Conservation (phyloP, 2,888 invertebrate species). For the Syrphus vitripennis region DNA sequence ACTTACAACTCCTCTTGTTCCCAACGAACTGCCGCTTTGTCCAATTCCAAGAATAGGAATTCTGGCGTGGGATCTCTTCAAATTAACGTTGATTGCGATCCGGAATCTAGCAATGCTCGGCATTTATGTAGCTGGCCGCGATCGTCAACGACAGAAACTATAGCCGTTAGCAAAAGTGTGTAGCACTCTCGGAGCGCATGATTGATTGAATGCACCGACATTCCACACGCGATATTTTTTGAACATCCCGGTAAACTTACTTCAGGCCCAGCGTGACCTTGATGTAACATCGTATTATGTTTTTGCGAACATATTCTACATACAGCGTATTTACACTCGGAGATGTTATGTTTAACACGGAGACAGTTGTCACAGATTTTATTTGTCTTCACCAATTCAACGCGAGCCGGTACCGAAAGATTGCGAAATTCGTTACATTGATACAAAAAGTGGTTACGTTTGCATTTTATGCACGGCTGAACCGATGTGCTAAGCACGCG, state of each 20-base stretch:
- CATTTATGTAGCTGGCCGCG: constrained; percentile 4
- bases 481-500: neutral
- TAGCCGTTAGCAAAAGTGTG: constrained; percentile 17
- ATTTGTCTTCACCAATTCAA: neutral
- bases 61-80: constrained; percentile 18
- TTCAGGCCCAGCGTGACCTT: neutral
- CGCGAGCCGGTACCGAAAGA: neutral
- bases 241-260: neutral
- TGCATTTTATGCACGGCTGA: constrained; percentile 9
- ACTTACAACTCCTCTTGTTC: constrained; percentile 17
- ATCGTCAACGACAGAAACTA: neutral
- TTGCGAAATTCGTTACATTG: constrained; percentile 12
- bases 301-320: constrained; percentile 10
- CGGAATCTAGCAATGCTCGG: constrained; percentile 21
- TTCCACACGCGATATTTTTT: neutral
- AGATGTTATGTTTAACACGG: neutral
- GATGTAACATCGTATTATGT: constrained; percentile 19
- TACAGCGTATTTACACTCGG: constrained; percentile 2
- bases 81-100: constrained; percentile 40
- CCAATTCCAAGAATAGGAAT: constrained; percentile 10
- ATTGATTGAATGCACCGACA: neutral
- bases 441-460: constrained; percentile 17
- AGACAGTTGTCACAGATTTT: constrained; percentile 22
- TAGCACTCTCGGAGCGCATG: neutral
- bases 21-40: neutral